Evolutionary conservation across 2,888 invertebrate species (phyloP), one percentile per base, ranked within the genome.

Genomic region (Drosophila flavopinicola): DNA sequence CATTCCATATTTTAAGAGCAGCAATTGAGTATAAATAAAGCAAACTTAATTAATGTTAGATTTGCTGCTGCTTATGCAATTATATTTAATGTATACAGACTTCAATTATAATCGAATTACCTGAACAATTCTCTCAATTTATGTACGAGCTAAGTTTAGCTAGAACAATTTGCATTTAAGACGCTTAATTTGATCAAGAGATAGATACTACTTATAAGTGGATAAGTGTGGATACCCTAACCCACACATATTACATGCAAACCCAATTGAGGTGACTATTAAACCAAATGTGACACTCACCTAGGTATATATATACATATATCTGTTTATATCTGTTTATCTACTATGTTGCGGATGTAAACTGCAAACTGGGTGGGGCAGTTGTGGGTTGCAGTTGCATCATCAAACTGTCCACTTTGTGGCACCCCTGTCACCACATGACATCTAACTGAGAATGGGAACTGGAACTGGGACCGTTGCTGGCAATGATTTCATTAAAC

Each of bases 401-500:
- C 68, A 71, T 39, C 56, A 17, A 20, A 47, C 33, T 52, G 56
- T 64, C 42, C 52, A 65, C 39, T 25, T 17, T 45, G 57, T n/a
- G n/a, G n/a, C n/a, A n/a, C n/a, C 27, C 25, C 3, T 58, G 68
- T 54, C 53, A 51, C 45, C 64, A 66, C 38, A 44, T 59, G 67
- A 47, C 66, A 56, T 38, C 42, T 4, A 27, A 23, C 29, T 44
- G 64, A 29, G 33, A 35, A 6, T 15, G 13, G n/a, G 1, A 20
- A 44, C n/a, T n/a, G n/a, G 4, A 20, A 29, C 42, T 47, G 61
- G 35, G 38, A 30, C 37, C 37, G 66, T 64, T 66, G 24, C 33
- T 67, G 84, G 66, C 82, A 85, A 75, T 83, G 85, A 86, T 85
- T 83, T 87, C 73, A 83, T 87, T 86, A 80, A 85, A 69, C 65